These are phyloP conservation scores for Drosophila buzzatii DNA, from an alignment of 2,888 invertebrate genomes.

Conservation along the genomic window DNA sequence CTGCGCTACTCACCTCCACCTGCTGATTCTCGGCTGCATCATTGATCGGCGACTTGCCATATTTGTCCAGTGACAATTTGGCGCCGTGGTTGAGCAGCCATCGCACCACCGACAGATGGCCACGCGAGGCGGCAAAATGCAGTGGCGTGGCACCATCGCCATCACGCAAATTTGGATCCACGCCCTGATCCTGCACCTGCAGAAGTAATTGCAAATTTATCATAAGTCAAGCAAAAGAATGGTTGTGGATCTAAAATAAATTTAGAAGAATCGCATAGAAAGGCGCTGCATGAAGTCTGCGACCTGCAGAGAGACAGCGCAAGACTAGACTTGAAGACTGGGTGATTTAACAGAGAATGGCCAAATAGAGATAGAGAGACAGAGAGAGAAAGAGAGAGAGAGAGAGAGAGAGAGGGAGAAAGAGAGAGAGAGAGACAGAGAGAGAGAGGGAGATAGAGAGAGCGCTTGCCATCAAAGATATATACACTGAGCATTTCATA, in stretches of 20 bases:
- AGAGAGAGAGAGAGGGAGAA: too few relatives aligned
- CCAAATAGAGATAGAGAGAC: too few relatives aligned
- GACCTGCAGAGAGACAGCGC: not conserved
- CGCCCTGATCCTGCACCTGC: slow-evolving; percentile 92
- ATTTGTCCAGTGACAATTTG: slow-evolving; percentile 92
- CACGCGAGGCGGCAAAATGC: slow-evolving; percentile 95
- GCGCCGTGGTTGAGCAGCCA: slow-evolving; percentile 95
- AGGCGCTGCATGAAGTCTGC: not conserved
- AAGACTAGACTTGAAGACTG: not conserved
- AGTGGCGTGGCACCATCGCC: slow-evolving; percentile 95
- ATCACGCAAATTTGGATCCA: slow-evolving; percentile 93
- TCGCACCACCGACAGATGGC: slow-evolving; percentile 91
- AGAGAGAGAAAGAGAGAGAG: too few relatives aligned
- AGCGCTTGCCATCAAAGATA: too few relatives aligned
- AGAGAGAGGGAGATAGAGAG: too few relatives aligned
- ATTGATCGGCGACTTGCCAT: slow-evolving; percentile 95
- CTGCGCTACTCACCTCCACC: slow-evolving; percentile 88
- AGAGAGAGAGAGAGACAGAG: too few relatives aligned
- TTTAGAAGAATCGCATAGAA: not conserved
- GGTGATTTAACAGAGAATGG: too few relatives aligned
- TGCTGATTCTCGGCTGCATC: slow-evolving; percentile 96
- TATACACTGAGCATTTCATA: too few relatives aligned
- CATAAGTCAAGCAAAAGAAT: too few relatives aligned
- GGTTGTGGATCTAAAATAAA: not conserved
- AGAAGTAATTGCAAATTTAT: not conserved